Percentiles rank a stretch among this genome's conserved stretches.
Conservation (phyloP, 2,797 vertebrate species). For the Mus spretus region DNA sequence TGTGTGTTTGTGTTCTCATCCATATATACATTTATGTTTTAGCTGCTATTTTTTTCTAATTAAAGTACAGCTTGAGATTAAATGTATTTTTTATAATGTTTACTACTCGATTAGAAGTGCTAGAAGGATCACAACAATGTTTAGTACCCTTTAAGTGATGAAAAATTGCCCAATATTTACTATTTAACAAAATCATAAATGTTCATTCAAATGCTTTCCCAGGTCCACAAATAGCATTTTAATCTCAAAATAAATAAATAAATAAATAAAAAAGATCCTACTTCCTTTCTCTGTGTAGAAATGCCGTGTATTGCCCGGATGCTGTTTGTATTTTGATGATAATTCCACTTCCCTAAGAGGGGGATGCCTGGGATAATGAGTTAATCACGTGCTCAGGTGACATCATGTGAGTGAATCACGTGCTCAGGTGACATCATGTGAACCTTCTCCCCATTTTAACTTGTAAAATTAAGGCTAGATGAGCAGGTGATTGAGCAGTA, state of each 20-base stretch:
- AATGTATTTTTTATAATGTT: conserved; percentile 38
- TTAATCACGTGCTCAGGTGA: too few species aligned
- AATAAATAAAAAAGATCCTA: not conserved
- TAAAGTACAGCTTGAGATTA: not conserved
- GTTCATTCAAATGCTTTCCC: conserved; percentile 27
- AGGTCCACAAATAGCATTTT: not conserved
- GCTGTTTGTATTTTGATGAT: too few species aligned
- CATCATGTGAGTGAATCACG: too few species aligned
- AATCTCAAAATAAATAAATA: not conserved
- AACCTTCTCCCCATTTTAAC: too few species aligned
- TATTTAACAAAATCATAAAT: conserved; percentile 65
- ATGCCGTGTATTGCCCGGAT: too few species aligned
- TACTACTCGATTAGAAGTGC: conserved; percentile 63
- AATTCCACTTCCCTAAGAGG: too few species aligned
- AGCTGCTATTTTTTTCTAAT: conserved; percentile 34
- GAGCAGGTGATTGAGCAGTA: too few species aligned
- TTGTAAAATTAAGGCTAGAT: too few species aligned
- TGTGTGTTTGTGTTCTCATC: not conserved
- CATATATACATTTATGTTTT: not conserved
- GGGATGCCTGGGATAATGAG: too few species aligned
- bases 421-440: too few species aligned
- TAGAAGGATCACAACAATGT: conserved; percentile 17
- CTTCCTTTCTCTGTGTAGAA: not conserved
- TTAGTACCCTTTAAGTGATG: not conserved
- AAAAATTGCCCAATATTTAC: conserved; percentile 44